Percentiles rank a stretch among this genome's conserved stretches.
Conservation (phyloP, 1,140 invertebrate genomes). For the Cydia fagiglandana region DNA sequence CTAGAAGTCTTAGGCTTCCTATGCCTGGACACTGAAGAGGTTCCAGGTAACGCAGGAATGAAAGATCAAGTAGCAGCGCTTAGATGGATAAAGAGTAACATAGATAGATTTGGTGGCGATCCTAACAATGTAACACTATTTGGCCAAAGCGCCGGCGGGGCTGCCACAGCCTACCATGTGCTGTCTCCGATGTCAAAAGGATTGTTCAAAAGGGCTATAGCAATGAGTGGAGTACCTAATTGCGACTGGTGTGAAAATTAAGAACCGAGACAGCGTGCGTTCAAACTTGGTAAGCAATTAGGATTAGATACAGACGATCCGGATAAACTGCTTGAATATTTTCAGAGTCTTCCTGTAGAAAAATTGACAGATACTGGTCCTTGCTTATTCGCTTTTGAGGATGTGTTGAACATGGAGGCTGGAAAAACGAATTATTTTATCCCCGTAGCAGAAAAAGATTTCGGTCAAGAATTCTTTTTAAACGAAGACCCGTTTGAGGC, state of each 20-base stretch:
- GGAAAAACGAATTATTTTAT: constrained; percentile 47
- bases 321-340: constrained; percentile 24
- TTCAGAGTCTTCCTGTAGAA: constrained; percentile 51
- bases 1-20: constrained; percentile 80
- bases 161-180: constrained; percentile 80
- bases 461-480: constrained; percentile 58
- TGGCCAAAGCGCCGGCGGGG: constrained; percentile 82
- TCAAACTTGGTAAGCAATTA: constrained; percentile 30
- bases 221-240: constrained; percentile 45
- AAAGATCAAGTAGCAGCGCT: constrained; percentile 76
- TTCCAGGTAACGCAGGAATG: constrained; percentile 64
- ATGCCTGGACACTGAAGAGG: constrained; percentile 39
- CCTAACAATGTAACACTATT: constrained; percentile 79
- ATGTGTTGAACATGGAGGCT: neutral
- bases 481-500: constrained; percentile 50
- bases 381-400: constrained; percentile 39
- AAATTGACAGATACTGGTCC: constrained; percentile 49
- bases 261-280: constrained; percentile 15
- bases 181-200: constrained; percentile 76
- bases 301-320: constrained; percentile 33
- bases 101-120: constrained; percentile 34
- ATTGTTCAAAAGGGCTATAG: constrained; percentile 53
- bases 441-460: constrained; percentile 65
- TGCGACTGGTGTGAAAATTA: constrained; percentile 20
- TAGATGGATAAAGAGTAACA: constrained; percentile 71